These are phyloP conservation scores for Grammomys dolichurus DNA, from an alignment of 2,113 vertebrate genomes.

Conservation along the genomic window DNA sequence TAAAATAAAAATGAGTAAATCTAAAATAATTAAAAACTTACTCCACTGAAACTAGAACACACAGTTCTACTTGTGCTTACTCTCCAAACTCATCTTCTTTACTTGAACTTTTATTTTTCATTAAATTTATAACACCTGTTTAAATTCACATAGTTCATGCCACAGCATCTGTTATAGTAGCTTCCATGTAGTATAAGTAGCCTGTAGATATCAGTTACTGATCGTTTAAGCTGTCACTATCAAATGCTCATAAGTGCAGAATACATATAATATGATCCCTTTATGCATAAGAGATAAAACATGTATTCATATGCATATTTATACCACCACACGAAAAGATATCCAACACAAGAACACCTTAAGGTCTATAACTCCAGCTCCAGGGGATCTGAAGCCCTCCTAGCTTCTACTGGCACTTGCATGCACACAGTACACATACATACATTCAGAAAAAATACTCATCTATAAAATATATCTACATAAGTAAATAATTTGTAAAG, in stretches of 20 bases:
- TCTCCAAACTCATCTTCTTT: background rate
- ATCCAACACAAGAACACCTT: background rate
- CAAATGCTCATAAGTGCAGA: background rate
- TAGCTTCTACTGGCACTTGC: background rate
- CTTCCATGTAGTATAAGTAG: background rate
- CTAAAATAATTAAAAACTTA: constrained; percentile 20
- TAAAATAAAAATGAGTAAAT: background rate
- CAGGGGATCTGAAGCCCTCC: background rate
- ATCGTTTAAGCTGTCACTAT: too few species aligned
- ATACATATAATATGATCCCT: background rate
- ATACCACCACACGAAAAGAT: background rate
- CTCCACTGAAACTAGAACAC: constrained; percentile 50
- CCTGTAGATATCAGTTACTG: background rate
- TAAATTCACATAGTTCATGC: constrained; percentile 9
- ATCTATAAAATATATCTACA: background rate
- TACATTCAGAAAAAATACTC: background rate
- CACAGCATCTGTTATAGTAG: constrained; percentile 2
- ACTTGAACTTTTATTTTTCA: constrained; percentile 50
- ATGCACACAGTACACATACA: background rate
- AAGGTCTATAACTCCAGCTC: background rate
- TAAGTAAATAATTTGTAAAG: background rate
- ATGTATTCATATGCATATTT: background rate
- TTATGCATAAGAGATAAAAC: background rate
- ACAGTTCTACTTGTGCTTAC: constrained; percentile 31
- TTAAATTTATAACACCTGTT: background rate